These are phyloP conservation scores for Sebastes glaucus DNA, from an alignment of 2,797 vertebrate genomes.

Conservation along the genomic window DNA sequence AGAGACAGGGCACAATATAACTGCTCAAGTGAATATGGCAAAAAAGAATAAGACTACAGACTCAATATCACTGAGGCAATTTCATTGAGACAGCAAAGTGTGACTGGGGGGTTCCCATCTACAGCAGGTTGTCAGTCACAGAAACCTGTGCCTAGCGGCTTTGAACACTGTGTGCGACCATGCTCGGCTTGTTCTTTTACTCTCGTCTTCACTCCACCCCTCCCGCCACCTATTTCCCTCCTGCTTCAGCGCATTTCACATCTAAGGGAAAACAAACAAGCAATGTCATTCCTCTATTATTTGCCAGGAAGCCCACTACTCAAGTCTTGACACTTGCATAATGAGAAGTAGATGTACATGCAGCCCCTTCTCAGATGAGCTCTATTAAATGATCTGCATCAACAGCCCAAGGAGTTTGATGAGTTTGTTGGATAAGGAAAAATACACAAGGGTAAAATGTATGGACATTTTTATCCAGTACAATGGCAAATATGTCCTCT, in stretches of 20 bases:
- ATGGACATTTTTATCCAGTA: neutral
- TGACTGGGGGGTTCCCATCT: conserved; percentile 61
- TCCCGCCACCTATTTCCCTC: conserved; percentile 35
- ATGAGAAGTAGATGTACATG: conserved; percentile 74
- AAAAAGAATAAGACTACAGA: conserved; percentile 24
- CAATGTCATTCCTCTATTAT: conserved; percentile 72
- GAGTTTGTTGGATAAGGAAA: conserved; percentile 34
- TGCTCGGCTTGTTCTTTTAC: conserved; percentile 60
- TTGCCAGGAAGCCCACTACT: conserved; percentile 67
- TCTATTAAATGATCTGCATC: conserved; percentile 69
- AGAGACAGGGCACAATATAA: conserved; percentile 18
- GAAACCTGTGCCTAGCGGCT: conserved; percentile 59
- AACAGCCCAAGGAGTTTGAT: conserved; percentile 48
- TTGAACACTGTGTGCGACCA: conserved; percentile 61
- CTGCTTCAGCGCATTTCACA: conserved; percentile 67
- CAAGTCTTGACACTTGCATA: conserved; percentile 74
- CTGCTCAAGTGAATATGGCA: conserved; percentile 33
- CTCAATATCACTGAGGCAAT: conserved; percentile 54
- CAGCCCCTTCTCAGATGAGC: conserved; percentile 59
- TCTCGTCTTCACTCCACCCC: conserved; percentile 34
- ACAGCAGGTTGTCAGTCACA: conserved; percentile 67
- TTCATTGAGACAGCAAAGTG: conserved; percentile 55
- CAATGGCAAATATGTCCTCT: conserved; percentile 12
- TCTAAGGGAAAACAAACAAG: conserved; percentile 73
- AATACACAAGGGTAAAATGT: conserved; percentile 15